Conservation (phyloP, 2,113 vertebrate genomes). For the Tricholaema leucomelas region DNA sequence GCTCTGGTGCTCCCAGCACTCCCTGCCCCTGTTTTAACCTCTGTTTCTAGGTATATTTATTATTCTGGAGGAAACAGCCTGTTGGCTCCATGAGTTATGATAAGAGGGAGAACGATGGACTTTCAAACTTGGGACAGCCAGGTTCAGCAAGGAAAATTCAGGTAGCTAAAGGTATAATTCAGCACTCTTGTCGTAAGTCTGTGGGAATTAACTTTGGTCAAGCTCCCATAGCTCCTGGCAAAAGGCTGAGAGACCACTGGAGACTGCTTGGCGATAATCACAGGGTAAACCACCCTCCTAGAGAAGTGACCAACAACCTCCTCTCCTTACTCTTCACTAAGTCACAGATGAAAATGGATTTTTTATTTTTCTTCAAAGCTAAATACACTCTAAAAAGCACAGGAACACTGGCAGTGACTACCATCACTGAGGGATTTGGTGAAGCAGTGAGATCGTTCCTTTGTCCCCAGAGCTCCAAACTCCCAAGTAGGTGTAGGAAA, state of each 20-base stretch:
- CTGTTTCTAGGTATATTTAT: constrained; percentile 17
- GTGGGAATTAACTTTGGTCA: neutral
- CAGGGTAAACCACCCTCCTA: neutral
- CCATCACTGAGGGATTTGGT: neutral
- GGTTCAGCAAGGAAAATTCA: neutral
- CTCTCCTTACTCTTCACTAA: neutral
- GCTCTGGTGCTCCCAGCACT: neutral
- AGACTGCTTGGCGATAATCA: neutral
- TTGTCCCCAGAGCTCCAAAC: neutral
- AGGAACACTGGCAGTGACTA: neutral
- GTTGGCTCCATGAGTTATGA: neutral
- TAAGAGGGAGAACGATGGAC: neutral
- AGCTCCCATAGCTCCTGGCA: neutral
- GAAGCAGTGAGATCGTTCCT: neutral
- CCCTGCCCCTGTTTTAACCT: constrained; percentile 41
- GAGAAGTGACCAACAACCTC: neutral
- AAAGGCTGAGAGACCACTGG: accelerated
- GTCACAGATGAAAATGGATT: neutral
- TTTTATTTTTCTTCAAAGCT: neutral
- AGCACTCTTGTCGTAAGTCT: neutral
- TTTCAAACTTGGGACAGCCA: neutral
- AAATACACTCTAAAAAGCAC: neutral
- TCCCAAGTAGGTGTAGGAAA: neutral
- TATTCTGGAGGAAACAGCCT: constrained; percentile 37
- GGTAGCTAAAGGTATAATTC: neutral